Conservation (phyloP, 2,113 vertebrate genomes). For the Pithys albifrons region DNA sequence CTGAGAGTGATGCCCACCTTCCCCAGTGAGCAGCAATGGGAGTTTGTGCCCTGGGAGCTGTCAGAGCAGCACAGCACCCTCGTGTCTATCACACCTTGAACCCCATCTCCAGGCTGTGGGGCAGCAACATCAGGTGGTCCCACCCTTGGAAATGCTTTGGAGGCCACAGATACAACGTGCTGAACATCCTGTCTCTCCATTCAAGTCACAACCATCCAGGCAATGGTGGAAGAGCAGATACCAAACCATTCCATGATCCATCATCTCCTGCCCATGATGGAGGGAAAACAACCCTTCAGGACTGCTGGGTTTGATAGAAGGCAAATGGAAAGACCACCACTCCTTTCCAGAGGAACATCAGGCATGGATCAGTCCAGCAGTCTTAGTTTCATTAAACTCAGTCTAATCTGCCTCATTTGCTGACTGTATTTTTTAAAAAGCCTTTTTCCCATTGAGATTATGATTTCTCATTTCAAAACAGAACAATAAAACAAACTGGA, state of each 20-base stretch:
- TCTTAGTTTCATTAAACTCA: not conserved
- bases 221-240: not conserved
- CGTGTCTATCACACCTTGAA: not conserved
- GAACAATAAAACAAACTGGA: not conserved
- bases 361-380: not conserved
- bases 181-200: not conserved
- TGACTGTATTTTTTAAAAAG: not conserved
- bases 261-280: not conserved
- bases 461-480: not conserved
- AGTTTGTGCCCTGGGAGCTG: not conserved
- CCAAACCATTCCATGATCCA: not conserved
- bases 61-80: not conserved
- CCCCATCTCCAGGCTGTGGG: not conserved
- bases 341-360: not conserved
- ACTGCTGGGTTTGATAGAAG: not conserved
- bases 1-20: not conserved
- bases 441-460: not conserved
- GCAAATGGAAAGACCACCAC: not conserved
- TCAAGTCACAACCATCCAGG: not conserved
- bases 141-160: not conserved
- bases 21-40: rapidly evolving
- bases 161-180: not conserved
- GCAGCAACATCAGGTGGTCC: not conserved
- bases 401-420: not conserved
- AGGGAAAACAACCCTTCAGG: not conserved